Evolutionary conservation across 2,888 invertebrate genomes (phyloP).

Genomic region (Ceriagrion tenellum): DNA sequence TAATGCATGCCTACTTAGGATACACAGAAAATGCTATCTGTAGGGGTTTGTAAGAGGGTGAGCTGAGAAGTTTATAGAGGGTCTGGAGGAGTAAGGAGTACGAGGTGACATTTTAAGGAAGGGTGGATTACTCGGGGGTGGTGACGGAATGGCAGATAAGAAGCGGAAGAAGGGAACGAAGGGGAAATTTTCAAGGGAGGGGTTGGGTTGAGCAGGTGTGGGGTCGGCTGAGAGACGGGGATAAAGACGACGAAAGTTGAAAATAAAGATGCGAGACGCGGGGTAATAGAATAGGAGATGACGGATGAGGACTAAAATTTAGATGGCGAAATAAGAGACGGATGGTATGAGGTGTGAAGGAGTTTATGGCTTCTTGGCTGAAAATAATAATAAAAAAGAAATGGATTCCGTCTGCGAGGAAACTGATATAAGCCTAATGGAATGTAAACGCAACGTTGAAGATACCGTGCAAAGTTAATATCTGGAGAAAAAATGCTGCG

Average conservation of each 20-base stretch:
- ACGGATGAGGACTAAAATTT: conserved; percentile 19
- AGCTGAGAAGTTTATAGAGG: background rate
- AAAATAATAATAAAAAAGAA: background rate
- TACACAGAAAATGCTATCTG: no score
- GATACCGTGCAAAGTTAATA: background rate
- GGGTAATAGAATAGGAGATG: conserved; percentile 22
- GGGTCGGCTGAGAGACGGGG: background rate
- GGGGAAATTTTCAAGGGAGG: background rate
- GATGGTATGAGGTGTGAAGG: background rate
- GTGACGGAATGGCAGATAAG: background rate
- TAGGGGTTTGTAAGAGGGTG: background rate
- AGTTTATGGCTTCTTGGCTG: background rate
- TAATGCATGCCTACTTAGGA: no score
- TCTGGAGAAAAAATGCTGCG: background rate
- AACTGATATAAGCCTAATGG: conserved; percentile 3
- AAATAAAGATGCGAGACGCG: background rate
- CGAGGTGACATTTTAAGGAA: background rate
- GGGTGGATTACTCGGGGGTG: background rate
- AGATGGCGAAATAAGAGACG: conserved; percentile 26
- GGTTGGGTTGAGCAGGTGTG: background rate
- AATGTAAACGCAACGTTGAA: background rate
- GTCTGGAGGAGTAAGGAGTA: background rate
- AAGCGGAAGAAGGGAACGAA: background rate
- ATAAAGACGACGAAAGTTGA: background rate
- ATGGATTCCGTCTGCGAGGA: background rate